These are phyloP conservation scores for Peromyscus maniculatus DNA, from an alignment of 2,113 vertebrate genomes.

Conservation along the genomic window DNA sequence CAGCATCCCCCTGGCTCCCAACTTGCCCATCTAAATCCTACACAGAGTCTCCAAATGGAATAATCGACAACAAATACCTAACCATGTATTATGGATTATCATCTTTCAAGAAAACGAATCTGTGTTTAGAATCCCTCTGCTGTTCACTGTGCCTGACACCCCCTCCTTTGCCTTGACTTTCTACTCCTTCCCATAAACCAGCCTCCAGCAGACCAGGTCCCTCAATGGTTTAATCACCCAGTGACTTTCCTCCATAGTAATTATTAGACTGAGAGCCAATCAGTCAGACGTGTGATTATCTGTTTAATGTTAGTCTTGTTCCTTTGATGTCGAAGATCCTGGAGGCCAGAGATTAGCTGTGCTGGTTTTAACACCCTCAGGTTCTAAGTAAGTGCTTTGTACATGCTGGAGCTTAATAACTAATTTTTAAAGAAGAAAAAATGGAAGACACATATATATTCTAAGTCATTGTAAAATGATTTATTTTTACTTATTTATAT, in stretches of 20 bases:
- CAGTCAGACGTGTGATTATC: constrained; percentile 1
- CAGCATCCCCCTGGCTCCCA: not conserved
- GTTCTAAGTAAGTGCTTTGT: not conserved
- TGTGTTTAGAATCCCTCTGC: not conserved
- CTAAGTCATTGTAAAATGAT: not conserved
- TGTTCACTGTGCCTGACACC: not conserved
- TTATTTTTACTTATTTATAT: not conserved
- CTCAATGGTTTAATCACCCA: not conserved
- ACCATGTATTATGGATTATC: not conserved
- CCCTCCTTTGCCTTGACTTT: not conserved
- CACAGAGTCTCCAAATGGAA: not conserved
- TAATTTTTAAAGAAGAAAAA: not conserved
- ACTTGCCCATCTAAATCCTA: not conserved
- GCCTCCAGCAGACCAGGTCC: not conserved
- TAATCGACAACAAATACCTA: constrained; percentile 3
- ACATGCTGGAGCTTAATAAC: not conserved
- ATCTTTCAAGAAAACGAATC: constrained; percentile 14
- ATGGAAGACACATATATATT: not conserved
- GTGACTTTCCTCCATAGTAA: not conserved
- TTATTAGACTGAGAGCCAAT: not conserved
- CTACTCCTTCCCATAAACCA: not conserved
- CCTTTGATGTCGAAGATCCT: not conserved
- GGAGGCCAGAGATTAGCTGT: constrained; percentile 4
- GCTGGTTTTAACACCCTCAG: not conserved
- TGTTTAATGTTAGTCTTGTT: not conserved